Percentiles rank a stretch among this genome's conserved stretches.
These are phyloP conservation scores for Lepilemur septentrionalis DNA, from an alignment of 2,797 vertebrate species.

Conservation along the genomic window DNA sequence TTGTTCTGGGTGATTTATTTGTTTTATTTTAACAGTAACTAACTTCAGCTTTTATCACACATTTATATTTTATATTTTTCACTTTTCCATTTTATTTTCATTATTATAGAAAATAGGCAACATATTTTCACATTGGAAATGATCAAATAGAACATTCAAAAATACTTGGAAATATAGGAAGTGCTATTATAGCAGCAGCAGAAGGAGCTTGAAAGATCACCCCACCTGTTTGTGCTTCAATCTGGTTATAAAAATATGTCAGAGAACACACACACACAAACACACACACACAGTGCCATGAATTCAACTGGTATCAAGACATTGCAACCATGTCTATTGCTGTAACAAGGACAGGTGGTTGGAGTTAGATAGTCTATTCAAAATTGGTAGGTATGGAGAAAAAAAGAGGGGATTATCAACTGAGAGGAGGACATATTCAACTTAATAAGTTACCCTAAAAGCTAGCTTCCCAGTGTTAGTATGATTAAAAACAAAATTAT, in stretches of 20 bases:
- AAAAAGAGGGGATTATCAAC: not conserved
- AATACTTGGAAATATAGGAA: not conserved
- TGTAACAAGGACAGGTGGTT: not conserved
- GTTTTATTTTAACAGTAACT: not conserved
- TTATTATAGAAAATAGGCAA: not conserved
- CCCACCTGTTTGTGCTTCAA: not conserved
- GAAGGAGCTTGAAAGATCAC: not conserved
- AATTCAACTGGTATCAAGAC: not conserved
- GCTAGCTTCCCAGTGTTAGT: not conserved
- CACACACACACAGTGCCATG: not conserved
- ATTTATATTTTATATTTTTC: not conserved
- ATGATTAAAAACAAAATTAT: conserved; percentile 59
- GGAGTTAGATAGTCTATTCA: not conserved
- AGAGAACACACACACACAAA: not conserved
- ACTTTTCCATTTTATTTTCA: not conserved
- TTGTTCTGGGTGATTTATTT: not conserved
- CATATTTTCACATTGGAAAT: not conserved
- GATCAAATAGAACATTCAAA: not conserved
- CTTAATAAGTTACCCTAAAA: not conserved
- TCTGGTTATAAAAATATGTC: not conserved
- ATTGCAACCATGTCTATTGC: not conserved
- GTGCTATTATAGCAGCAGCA: not conserved
- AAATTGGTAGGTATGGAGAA: not conserved
- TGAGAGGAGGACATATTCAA: not conserved
- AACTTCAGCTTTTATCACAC: not conserved